Percentiles rank a stretch among this genome's conserved stretches.
phyloP scores from a whole-genome alignment of 1,140 invertebrate genomes.

The Manduca sexta region DNA sequence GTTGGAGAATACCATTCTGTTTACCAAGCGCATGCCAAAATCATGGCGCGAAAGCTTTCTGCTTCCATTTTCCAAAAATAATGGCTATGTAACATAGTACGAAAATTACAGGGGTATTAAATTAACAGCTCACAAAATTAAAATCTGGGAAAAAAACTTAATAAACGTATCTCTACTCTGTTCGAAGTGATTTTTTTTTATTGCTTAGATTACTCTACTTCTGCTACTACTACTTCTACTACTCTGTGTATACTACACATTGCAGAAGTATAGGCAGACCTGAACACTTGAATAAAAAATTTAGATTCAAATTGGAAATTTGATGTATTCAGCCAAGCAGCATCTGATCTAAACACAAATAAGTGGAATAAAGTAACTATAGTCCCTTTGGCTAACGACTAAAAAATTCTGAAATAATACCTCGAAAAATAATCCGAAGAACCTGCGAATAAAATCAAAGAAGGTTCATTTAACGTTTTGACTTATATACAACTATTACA shows the following conservation, averaged over 20 bases:
- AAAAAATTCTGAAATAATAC: slow-evolving; percentile 40
- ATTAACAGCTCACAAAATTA: too few relatives aligned
- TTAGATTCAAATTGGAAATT: slow-evolving; percentile 39
- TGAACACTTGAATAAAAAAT: slow-evolving; percentile 34
- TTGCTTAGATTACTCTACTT: too few relatives aligned
- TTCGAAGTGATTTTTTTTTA: too few relatives aligned
- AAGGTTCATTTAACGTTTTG: slow-evolving; percentile 4
- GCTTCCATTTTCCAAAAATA: too few relatives aligned
- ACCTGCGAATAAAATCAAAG: slow-evolving; percentile 9
- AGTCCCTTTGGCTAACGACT: slow-evolving; percentile 42
- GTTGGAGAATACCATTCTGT: slow-evolving; percentile 14
- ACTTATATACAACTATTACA: slow-evolving; percentile 16
- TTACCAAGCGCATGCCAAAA: too few relatives aligned
- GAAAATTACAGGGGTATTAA: too few relatives aligned
- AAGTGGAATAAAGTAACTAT: slow-evolving; percentile 45
- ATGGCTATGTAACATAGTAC: too few relatives aligned
- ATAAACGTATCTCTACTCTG: too few relatives aligned
- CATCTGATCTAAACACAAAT: slow-evolving; percentile 30
- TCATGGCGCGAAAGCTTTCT: too few relatives aligned
- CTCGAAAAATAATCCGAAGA: slow-evolving; percentile 16
- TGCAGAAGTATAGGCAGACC: slow-evolving; percentile 27
- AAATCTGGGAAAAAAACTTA: too few relatives aligned
- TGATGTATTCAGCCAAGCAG: slow-evolving; percentile 37
- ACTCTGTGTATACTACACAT: too few relatives aligned
- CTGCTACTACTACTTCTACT: too few relatives aligned